Base-by-base conservation (phyloP, 2,888 invertebrate genomes). In the Aphodius granarius region DNA sequence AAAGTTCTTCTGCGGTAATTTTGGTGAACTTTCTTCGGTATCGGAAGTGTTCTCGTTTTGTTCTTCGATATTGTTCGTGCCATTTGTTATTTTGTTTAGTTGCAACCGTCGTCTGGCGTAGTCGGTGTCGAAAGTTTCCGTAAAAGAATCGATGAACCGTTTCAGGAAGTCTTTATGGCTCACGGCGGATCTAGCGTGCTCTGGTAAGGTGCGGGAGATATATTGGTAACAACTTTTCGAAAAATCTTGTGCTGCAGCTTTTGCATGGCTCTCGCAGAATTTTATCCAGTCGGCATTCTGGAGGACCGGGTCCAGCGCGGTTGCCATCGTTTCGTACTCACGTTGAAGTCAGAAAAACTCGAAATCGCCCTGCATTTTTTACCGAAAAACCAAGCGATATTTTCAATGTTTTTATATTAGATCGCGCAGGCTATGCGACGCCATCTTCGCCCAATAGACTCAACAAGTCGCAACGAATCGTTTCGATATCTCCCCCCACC, bases 201-300 rank as follows among this genome's bases (percentile, higher is more conserved):
- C 94, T 43, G 91, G 90, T 78, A 93, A 86, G 84, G 92, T 92
- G 71, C 92, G 90, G 81, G 92, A 92, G 78, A 95, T 91, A 84
- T 92, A 95, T 80, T 93, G 93, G 80, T 94, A 90, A 87, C 95
- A 95, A 83, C 94, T 94, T 88, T 94, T 94, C 82, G 96, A 95
- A 87, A 97, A 97, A 88, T 96, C 95, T 83, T 94, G 93, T 77
- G 95, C 95, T 75, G 96, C 94, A 78, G 92, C 91, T 83, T 92
- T 92, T 77, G 95, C 95, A 88, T 96, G 96, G 86, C 95, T 92
- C 87, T 95, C 95, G 88, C 95, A 95, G 87, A 95, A 94, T 86
- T 95, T 94, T 84, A 91, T 90, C 95, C 95, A 95, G 81, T 91
- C 91, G 83, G 90, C 90, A 85, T 91, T 91, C 87, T 89, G 90